These are phyloP conservation scores for Parus major DNA, from an alignment of 2,113 vertebrate genomes.

Conservation along the genomic window DNA sequence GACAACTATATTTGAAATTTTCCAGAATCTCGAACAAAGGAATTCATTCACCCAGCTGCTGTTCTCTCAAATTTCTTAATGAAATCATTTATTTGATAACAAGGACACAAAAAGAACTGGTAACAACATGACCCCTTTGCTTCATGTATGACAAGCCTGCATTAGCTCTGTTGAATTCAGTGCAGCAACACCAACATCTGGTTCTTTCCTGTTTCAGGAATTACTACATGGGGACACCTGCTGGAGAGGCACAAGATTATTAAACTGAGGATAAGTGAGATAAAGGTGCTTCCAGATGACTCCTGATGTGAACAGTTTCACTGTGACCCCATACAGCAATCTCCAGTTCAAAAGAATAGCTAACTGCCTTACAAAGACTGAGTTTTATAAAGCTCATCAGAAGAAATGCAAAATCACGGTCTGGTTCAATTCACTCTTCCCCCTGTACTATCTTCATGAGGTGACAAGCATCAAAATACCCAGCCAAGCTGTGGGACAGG, in stretches of 20 bases:
- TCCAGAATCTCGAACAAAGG: background rate
- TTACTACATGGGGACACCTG: background rate
- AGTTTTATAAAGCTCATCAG: background rate
- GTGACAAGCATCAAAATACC: background rate
- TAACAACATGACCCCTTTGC: background rate
- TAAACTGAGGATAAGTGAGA: background rate
- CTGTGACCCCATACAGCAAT: accelerated
- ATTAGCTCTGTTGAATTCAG: background rate
- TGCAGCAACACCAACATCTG: background rate
- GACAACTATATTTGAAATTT: background rate
- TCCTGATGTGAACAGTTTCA: background rate
- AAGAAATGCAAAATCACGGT: background rate
- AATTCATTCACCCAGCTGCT: background rate
- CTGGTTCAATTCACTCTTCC: background rate
- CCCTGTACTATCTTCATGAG: background rate
- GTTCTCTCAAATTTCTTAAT: background rate
- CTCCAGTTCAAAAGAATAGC: background rate
- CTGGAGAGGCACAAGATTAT: background rate
- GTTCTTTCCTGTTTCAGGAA: background rate
- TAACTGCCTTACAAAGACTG: background rate
- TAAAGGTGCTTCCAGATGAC: background rate
- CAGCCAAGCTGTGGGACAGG: background rate
- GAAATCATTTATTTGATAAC: background rate
- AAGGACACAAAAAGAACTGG: background rate
- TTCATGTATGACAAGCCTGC: background rate